These are phyloP conservation scores for Suillia variegata DNA, from an alignment of 2,888 invertebrate species.

Conservation along the genomic window DNA sequence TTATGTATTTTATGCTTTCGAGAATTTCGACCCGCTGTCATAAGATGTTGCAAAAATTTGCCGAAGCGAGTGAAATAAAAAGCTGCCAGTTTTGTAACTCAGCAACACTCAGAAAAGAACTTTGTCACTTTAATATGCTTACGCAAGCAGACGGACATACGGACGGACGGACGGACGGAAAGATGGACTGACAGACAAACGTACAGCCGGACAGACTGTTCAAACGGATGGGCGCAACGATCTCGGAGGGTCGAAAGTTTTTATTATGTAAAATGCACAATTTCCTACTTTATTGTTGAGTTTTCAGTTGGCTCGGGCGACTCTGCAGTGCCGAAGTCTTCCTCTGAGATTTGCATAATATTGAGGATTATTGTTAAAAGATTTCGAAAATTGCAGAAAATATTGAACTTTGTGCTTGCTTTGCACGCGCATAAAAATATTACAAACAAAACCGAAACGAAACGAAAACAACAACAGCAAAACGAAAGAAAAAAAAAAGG, in stretches of 20 bases:
- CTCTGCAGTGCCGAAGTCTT: too few species aligned
- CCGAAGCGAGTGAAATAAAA: too few species aligned
- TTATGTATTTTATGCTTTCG: too few species aligned
- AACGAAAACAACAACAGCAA: not conserved
- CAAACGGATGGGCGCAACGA: too few species aligned
- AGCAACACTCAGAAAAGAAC: too few species aligned
- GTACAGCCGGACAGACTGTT: too few species aligned
- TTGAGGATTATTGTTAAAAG: not conserved
- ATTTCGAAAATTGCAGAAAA: not conserved
- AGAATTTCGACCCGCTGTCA: too few species aligned
- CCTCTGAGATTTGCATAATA: not conserved
- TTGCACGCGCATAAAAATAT: not conserved
- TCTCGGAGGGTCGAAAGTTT: too few species aligned
- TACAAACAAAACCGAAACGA: not conserved
- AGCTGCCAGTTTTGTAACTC: too few species aligned
- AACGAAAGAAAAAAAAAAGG: not conserved
- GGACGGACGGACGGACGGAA: too few species aligned
- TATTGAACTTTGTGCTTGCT: slow-evolving; percentile 1
- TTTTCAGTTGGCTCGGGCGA: not conserved
- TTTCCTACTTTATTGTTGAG: not conserved
- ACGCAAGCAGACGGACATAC: not conserved
- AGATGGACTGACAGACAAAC: too few species aligned
- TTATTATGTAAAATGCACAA: not conserved
- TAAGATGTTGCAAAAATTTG: too few species aligned
- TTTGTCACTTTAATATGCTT: not conserved